Base-by-base conservation (phyloP, 2,113 vertebrate genomes). In the Alethe castanea region DNA sequence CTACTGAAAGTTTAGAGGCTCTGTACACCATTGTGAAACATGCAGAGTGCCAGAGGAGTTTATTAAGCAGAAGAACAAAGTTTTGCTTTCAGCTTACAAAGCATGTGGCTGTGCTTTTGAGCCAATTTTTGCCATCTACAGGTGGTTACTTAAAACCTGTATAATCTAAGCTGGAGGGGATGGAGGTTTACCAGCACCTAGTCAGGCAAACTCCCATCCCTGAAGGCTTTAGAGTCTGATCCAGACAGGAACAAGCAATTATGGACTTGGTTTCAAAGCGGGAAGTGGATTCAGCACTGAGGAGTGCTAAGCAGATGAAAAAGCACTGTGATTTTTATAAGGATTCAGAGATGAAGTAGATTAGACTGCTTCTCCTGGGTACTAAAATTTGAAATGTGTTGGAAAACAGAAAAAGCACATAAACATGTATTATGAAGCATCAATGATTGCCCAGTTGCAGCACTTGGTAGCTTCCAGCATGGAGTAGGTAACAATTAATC, bases 201-300 rank as follows among this genome's bases (percentile, higher is more conserved):
- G 78, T 25, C 31, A 72, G 84, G 73, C 62, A 79, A 87, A 89
- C 84, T 90, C 93, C 84, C 78, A 76, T 38, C 87, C 94, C 93
- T 31, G 78, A 95, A 92, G 89, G 93, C 62, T 95, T 89, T 73
- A 57, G 57, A 38, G 89, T 53, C 89, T 92, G 65, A 94, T 72
- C 54, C 62, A 93, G 73, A 86, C 65, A 77, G 91, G 89, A 96
- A 73, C 92, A 89, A 92, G 91, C 87, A 95, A 92, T 91, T 91
- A 94, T 12, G n/a, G 81, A 82, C 50, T 85, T 42, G 26, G 62
- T 82, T 94, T 81, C 66, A 82, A 84, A 92, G 93, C 78, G 95
- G 94, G 84, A 96, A 95, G 73, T 23, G 42, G 81, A 72, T 31
- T 87, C 81, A 65, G 78, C 42, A 84, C 91, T 7, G 5, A 10